These are phyloP conservation scores for Hesperophylax magnus DNA, from an alignment of 1,140 invertebrate genomes.

Conservation along the genomic window DNA sequence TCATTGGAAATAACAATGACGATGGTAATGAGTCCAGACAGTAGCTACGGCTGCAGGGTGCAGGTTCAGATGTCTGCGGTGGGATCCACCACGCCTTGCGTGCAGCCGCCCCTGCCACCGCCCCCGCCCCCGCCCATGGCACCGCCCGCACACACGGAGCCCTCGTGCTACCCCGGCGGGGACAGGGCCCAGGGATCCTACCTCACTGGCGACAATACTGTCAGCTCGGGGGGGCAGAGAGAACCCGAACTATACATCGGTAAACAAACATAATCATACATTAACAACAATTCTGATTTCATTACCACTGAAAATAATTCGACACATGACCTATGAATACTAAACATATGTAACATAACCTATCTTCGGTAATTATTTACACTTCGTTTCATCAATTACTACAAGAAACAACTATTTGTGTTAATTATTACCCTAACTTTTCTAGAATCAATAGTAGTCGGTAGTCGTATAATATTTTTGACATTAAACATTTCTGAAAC, in stretches of 20 bases:
- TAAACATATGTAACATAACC: no score
- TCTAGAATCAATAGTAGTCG: no score
- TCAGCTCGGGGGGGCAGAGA: constrained; percentile 65
- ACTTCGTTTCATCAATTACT: no score
- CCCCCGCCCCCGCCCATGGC: not conserved
- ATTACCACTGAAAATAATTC: not conserved
- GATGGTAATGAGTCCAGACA: constrained; percentile 70
- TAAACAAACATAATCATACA: constrained; percentile 43
- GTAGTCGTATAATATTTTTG: no score
- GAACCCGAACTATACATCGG: constrained; percentile 70
- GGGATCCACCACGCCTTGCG: constrained; percentile 52
- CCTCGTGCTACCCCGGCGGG: constrained; percentile 17
- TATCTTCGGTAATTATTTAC: no score
- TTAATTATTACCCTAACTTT: no score
- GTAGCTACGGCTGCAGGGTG: constrained; percentile 62
- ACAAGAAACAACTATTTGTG: no score
- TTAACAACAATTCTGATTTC: not conserved
- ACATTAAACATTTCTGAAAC: no score
- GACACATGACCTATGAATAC: no score
- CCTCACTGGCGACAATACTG: constrained; percentile 58
- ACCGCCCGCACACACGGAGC: not conserved
- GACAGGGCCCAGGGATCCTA: constrained; percentile 19
- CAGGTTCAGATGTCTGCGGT: constrained; percentile 51
- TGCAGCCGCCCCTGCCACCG: not conserved
- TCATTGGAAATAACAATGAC: constrained; percentile 58